Base-by-base conservation (phyloP, 2,797 vertebrate species). In the Poecilia picta region DNA sequence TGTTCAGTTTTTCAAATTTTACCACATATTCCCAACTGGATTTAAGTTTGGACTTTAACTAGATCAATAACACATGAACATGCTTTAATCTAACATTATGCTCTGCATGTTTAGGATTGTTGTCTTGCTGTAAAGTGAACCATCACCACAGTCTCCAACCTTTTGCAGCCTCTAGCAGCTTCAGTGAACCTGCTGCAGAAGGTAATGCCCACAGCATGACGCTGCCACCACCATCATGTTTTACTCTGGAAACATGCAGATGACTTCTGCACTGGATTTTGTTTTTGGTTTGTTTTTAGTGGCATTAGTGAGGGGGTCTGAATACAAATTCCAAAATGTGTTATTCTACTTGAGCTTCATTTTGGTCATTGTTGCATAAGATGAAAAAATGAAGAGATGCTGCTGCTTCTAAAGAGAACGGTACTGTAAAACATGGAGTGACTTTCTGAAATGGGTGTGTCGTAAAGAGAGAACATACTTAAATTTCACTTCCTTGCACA, bases 401-500 rank as follows among this genome's bases (percentile, higher is more conserved):
- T n/a, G 25, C 20, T 55, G 25, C 51, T 55, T 55, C 25, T 53
- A 25, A 23, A 55, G 51, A 25, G 3, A 1, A 20, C 43, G 8
- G 41, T 11, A 20, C 25, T n/a, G 53, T 57, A 28, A 3, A 57
- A 25, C n/a, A n/a, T 13, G n/a, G 25, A 2, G 43, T 18, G 18
- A 18, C 49, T 51, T 53, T 51, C 49, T 51, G 4, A 6, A 18
- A 33, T 36, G 31, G 20, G 33, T 8, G 31, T 8, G 62, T 8
- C 10, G 10, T 39, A 28, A 57, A 57, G 51, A 72, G 72, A 33
- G 2, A 41, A 90, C 95, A 72, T 96, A 99, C 98, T 96, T 97
- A 89, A 99, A 99, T 92, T 95, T 96, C 51, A 89, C 88, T 57
- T 99, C 98, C 93, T 96, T 97, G 92, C 97, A 97, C 79, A 99